Conservation (phyloP, 2,888 invertebrate species). For the Callyntrura sp. region DNA sequence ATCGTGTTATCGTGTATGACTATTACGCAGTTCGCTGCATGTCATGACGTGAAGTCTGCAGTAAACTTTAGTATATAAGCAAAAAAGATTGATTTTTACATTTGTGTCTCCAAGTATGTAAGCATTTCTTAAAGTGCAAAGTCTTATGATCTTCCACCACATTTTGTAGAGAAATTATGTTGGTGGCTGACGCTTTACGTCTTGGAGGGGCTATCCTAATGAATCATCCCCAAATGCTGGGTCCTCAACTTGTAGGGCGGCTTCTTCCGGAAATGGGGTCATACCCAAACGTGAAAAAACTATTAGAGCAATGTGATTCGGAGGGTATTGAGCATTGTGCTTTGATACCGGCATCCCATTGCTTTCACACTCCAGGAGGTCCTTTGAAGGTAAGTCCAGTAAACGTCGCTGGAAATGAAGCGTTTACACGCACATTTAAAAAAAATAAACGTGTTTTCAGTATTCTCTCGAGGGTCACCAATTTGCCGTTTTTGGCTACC, state of each 20-base stretch:
- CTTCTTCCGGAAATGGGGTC: constrained; percentile 95
- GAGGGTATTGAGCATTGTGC: constrained; percentile 96
- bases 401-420: neutral
- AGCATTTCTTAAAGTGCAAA: too few species aligned
- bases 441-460: constrained; percentile 85
- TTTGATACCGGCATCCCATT: constrained; percentile 96
- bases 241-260: constrained; percentile 96
- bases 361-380: constrained; percentile 99
- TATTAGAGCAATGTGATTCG: constrained; percentile 95
- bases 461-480: constrained; percentile 99
- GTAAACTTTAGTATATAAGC: too few species aligned
- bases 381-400: constrained; percentile 92
- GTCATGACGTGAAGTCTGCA: too few species aligned
- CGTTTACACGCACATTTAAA: neutral
- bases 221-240: constrained; percentile 97
- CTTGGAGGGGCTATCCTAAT: constrained; percentile 97
- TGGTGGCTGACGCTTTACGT: constrained; percentile 97
- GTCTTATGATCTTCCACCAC: neutral
- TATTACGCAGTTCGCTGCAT: too few species aligned
- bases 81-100: too few species aligned
- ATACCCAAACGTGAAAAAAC: constrained; percentile 93
- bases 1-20: too few species aligned
- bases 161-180: constrained; percentile 93
- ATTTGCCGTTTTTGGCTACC: constrained; percentile 98
- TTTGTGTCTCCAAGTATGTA: too few species aligned